Base-by-base conservation (phyloP, 2,797 vertebrate genomes). In the Macropus fuliginosus region DNA sequence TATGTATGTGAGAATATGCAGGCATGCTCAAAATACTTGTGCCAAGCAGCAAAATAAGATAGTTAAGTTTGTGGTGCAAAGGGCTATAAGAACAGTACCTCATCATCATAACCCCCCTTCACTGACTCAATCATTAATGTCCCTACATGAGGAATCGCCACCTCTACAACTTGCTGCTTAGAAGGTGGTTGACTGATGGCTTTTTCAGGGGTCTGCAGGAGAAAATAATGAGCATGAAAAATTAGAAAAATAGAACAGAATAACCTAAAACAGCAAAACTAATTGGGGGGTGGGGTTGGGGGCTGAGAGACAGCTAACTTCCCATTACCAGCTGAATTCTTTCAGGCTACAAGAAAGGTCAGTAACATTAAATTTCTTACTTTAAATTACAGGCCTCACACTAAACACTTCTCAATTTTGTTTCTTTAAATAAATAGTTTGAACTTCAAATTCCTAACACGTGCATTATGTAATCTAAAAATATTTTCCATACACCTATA, bases 61-160 rank as follows among this genome's bases (percentile, higher is more conserved):
- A 95, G 93, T 93, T n/a, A 95, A 97, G 96, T 98, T 50, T 50
- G 97, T 2, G 95, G 98, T 98, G 98, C 98, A 96, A 93, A 98
- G 96, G 94, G 93, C 62, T 92, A 96, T 97, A 97, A 94, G 87
- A 74, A 89, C 98, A 98, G 99, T 99, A 99, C 99, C 99, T 99
- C 99, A 56, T 99, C 99, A 98, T 99, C 99, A 98, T 99, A 99
- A 98, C 99, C 99, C 98, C 99, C 99, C 99, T 99, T 99, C 98
- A 99, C 99, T 98, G 99, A 99, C 98, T 99, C 99, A 99, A 99
- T 99, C 98, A 99, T 99, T 99, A 99, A 99, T 97, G 99, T 99
- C 98, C 99, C 99, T 99, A 99, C 98, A 96, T 99, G 99, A 97
- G 99, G 99, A 97, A 99, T 99, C 98, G 99, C 99, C 99, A 99